These are phyloP conservation scores for Spea multiplicata DNA, from an alignment of 2,113 vertebrate genomes.

Conservation along the genomic window DNA sequence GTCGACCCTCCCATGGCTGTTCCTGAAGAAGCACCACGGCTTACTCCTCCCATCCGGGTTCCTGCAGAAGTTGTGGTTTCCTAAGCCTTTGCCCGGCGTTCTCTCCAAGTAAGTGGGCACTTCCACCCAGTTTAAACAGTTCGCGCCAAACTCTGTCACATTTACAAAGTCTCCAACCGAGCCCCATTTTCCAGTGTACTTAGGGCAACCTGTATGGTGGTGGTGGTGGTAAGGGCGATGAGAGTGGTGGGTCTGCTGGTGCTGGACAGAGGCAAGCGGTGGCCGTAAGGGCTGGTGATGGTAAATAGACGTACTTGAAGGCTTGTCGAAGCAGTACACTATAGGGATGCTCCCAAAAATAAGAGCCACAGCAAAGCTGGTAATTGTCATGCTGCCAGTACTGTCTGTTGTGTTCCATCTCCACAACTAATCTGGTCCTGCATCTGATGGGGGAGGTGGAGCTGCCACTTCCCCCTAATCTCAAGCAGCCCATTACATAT, in stretches of 20 bases:
- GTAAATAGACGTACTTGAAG: neutral
- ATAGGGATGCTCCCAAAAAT: constrained; percentile 54
- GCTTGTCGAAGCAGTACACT: constrained; percentile 25
- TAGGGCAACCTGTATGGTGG: constrained; percentile 58
- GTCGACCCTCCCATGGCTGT: constrained; percentile 68
- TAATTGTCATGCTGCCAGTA: constrained; percentile 61
- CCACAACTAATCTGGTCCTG: constrained; percentile 44
- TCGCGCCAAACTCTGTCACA: constrained; percentile 73
- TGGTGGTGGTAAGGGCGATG: constrained; percentile 29
- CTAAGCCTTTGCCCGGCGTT: constrained; percentile 65
- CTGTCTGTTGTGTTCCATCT: constrained; percentile 57
- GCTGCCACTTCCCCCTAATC: constrained; percentile 55
- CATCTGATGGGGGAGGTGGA: constrained; percentile 56
- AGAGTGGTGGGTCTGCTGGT: neutral
- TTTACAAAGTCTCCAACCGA: constrained; percentile 66
- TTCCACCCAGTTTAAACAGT: constrained; percentile 76
- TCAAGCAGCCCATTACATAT: constrained; percentile 47
- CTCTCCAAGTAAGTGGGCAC: constrained; percentile 68
- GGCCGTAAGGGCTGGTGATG: constrained; percentile 14
- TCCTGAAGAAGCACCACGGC: constrained; percentile 78
- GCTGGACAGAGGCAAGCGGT: constrained; percentile 2
- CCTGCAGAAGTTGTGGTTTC: constrained; percentile 76
- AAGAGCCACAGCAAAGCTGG: constrained; percentile 52
- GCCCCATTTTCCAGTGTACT: constrained; percentile 59
- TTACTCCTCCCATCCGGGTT: constrained; percentile 75